These are phyloP conservation scores for Hecatera dysodea DNA, from an alignment of 2,888 invertebrate species.

Conservation along the genomic window DNA sequence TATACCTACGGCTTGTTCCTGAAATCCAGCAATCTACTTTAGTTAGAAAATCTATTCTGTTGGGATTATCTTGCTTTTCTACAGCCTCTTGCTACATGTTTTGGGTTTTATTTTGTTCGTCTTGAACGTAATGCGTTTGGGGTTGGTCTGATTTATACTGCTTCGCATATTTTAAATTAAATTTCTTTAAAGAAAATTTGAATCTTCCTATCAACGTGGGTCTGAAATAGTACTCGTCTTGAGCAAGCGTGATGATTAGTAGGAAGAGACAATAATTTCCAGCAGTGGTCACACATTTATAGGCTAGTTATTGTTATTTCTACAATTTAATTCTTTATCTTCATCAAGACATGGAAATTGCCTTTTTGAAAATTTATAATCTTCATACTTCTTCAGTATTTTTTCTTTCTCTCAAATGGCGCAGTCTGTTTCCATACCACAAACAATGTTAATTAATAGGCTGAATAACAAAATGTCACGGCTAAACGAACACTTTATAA, in stretches of 20 bases:
- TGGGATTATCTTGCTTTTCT: conserved; percentile 21
- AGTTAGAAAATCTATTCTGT: conserved; percentile 27
- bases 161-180: no score
- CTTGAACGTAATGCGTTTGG: not conserved
- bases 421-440: not conserved
- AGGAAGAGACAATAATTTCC: not conserved
- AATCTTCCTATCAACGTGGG: no score
- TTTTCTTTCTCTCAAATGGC: not conserved
- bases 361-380: not conserved
- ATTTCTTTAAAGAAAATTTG: no score
- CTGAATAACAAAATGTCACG: conserved; percentile 36
- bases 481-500: conserved; percentile 34
- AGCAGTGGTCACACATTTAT: no score
- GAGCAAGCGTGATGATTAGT: no score
- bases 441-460: conserved; percentile 29
- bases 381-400: not conserved
- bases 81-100: not conserved
- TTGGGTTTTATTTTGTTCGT: conserved; percentile 7
- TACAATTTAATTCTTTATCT: not conserved
- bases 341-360: no score
- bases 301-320: not conserved
- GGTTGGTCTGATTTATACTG: not conserved
- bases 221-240: not conserved
- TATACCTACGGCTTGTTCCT: not conserved
- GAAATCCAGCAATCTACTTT: conserved; percentile 20